These are phyloP conservation scores for Salarias fasciatus DNA, from an alignment of 2,797 vertebrate genomes.

Conservation along the genomic window DNA sequence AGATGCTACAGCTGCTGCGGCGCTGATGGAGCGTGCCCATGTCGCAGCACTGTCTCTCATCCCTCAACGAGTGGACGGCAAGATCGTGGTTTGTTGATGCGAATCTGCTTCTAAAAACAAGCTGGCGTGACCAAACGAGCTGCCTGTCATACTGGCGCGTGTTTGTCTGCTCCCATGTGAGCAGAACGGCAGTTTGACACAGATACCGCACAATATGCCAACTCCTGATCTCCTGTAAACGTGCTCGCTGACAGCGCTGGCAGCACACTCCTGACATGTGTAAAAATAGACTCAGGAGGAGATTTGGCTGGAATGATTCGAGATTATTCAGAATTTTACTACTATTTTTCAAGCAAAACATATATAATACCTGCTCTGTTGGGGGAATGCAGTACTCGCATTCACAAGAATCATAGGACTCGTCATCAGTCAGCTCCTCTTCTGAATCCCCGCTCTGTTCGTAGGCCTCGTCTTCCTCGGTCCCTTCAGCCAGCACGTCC, in stretches of 20 bases:
- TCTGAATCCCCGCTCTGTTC: conserved; percentile 69
- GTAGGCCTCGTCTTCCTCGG: conserved; percentile 34
- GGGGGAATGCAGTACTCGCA: conserved; percentile 82
- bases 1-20: conserved; percentile 66
- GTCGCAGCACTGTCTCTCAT: conserved; percentile 36
- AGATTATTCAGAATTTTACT: too few relatives aligned
- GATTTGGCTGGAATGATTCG: background rate
- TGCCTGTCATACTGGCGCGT: conserved; percentile 29
- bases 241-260: conserved; percentile 24
- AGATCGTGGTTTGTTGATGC: conserved; percentile 54
- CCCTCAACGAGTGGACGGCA: conserved; percentile 52
- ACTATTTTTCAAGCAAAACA: background rate
- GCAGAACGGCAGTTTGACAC: conserved; percentile 49
- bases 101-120: conserved; percentile 69
- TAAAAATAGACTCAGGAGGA: conserved; percentile 17
- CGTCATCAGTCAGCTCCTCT: conserved; percentile 74
- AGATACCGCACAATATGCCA: conserved; percentile 55
- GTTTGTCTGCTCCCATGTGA: conserved; percentile 42
- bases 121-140: conserved; percentile 38
- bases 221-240: conserved; percentile 26
- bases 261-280: background rate
- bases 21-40: conserved; percentile 59
- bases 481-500: conserved; percentile 14
- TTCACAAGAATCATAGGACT: conserved; percentile 73
- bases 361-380: conserved; percentile 73